Conservation (phyloP, 30 jellyfish, hydroid and myxozoan species). For the Turritopsis rubra region DNA sequence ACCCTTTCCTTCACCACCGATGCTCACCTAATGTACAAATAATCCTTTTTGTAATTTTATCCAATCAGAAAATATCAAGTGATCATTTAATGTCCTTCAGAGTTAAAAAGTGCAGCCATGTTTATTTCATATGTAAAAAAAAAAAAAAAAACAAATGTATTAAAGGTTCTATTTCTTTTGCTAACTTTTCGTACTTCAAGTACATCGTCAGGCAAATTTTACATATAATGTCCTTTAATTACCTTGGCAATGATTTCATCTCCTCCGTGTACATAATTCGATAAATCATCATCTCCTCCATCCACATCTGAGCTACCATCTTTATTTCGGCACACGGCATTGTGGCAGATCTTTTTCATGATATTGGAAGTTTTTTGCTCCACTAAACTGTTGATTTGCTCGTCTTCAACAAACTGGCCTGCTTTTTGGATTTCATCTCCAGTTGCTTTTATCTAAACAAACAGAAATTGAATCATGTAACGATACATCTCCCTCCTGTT, state of each 20-base stretch:
- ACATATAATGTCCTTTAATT: not conserved
- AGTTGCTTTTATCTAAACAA: too few relatives aligned
- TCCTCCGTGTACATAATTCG: slow-evolving; percentile 29
- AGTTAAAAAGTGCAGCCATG: not conserved
- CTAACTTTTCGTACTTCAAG: not conserved
- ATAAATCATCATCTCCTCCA: slow-evolving; percentile 5
- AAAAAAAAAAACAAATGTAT: too few relatives aligned
- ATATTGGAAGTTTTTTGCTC: slow-evolving; percentile 25
- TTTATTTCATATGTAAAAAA: too few relatives aligned
- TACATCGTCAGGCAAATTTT: too few relatives aligned
- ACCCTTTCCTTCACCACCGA: slow-evolving; percentile 4
- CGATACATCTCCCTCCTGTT: too few relatives aligned
- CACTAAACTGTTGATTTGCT: not conserved
- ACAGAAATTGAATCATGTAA: too few relatives aligned
- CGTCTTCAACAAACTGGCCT: not conserved
- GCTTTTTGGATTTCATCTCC: not conserved
- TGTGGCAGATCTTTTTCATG: slow-evolving; percentile 23
- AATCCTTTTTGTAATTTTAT: not conserved
- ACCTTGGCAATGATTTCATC: slow-evolving; percentile 38
- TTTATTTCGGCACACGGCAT: slow-evolving; percentile 23
- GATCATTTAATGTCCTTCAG: not conserved
- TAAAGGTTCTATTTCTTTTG: too few relatives aligned
- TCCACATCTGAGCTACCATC: slow-evolving; percentile 18
- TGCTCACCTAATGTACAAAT: not conserved
- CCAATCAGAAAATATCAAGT: not conserved